Base-by-base conservation (phyloP, 2,113 vertebrate species). In the Notothenia coriiceps region DNA sequence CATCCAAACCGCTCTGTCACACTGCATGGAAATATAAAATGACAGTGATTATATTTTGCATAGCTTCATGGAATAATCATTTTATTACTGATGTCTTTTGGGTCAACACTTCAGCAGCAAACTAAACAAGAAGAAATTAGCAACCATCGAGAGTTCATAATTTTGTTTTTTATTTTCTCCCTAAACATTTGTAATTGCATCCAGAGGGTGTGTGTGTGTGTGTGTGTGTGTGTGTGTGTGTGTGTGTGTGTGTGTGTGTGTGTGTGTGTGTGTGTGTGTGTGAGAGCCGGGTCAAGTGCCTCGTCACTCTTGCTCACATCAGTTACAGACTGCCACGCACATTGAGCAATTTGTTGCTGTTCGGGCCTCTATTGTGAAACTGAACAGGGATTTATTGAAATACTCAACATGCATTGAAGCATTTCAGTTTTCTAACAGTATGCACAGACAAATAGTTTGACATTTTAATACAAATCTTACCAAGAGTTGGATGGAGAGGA, bases 11-110 rank as follows among this genome's bases (percentile, higher is more conserved):
- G 22, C 22, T 60, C 64, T 74, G 66, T 79, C 69, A 50, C 64
- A 2, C 50, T 0, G 66, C 20, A n/a, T 51, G 89, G 88, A 91
- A 93, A 93, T 85, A 82, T 60, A 77, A 65, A 88, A 83, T 91
- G 93, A 93, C 92, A 93, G 85, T 93, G 80, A 94, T 91, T 90
- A 87, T 87, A 85, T 90, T 92, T 90, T 88, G 72, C 67, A 86
- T 79, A 47, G 71, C 90, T 69, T 73, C 29, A 14, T 71, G 86
- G 70, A 82, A 84, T 79, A 88, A 89, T 86, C 40, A 62, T 66
- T 90, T 90, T 64, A 90, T 86, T 71, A 61, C 62, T 67, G 25
- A 69, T 25, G 68, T 77, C 46, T 74, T 86, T 70, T 71, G 65
- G 64, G 83, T 67, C 57, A 91, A 85, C 35, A 82, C 44, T 2